Base-by-base conservation (phyloP, 2,888 invertebrate genomes). In the Hyposoter didymator region DNA sequence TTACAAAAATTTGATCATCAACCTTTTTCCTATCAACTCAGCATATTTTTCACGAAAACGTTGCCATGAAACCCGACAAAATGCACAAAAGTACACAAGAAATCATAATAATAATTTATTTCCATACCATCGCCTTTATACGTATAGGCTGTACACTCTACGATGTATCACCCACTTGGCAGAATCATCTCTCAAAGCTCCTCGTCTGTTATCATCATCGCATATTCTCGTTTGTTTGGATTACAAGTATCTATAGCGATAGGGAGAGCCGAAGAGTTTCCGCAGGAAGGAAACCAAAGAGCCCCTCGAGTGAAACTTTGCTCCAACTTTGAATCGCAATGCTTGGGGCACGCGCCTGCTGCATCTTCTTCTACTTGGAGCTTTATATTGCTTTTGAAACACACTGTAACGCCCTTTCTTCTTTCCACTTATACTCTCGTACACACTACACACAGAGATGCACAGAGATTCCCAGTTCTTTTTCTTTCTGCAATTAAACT, bases 291-390 rank as follows among this genome's bases (percentile, higher is more conserved):
- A 74, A 55, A 79, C 28, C 28, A 47, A 70, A 75, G 78, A 79
- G 74, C 66, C 79, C 75, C 79, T 72, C 74, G 79, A 79, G 66
- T 66, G 35, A 75, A 75, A 79, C 66, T 79, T 83, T 62, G 28
- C 75, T 67, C 19, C 64, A 79, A 79, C 83, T 85, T 83, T 79
- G 75, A 84, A 76, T 83, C 39, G 74, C 62, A 66, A 72, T 69
- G 66, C 64, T 70, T 49, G 19, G 47, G 55, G 73, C 55, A 66
- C 72, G 52, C 75, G 45, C 62, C 32, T n/a, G 19, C 28, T 70
- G 12, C 67, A 22, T 70, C 70, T 69, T 52, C 64, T 52, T 39
- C 35, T 45, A 73, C 64, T 52, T 22, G 32, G 43, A 19, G 73
- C 35, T 62, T 70, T 79, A 35, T 32, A 47, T 69, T 52, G 52